Percentiles rank a stretch among this genome's conserved stretches.
phyloP scores from a whole-genome alignment of 2,113 vertebrate species.

The Indicator indicator region DNA sequence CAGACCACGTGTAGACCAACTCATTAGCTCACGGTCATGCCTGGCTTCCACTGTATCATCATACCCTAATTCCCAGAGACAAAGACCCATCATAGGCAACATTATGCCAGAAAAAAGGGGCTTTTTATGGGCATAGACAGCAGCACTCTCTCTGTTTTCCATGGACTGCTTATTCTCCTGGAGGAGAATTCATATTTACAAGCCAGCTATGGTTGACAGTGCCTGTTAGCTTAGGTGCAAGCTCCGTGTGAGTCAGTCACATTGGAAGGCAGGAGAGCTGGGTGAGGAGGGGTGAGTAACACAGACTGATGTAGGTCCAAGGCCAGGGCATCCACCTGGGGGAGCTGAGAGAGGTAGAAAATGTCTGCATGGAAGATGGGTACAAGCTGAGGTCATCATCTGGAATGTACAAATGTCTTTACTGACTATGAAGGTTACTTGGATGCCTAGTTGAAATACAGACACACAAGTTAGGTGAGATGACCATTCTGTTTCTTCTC shows the following conservation, averaged over 20 bases:
- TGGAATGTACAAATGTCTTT: neutral
- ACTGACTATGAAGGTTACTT: neutral
- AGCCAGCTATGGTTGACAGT: neutral
- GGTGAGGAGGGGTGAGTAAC: neutral
- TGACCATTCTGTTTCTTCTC: neutral
- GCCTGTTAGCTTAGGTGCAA: neutral
- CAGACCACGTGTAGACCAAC: neutral
- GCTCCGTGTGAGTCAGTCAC: rapidly evolving
- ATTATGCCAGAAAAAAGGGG: neutral
- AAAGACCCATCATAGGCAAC: neutral
- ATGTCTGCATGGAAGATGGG: neutral
- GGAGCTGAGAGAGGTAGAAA: neutral
- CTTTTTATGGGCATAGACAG: neutral
- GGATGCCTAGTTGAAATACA: neutral
- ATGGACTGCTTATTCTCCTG: neutral
- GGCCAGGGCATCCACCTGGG: neutral
- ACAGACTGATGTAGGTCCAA: neutral
- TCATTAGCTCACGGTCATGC: neutral
- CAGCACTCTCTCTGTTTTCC: neutral
- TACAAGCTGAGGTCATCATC: neutral
- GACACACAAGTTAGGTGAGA: neutral
- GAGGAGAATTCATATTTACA: neutral
- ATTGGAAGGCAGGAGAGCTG: neutral
- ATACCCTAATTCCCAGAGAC: neutral
- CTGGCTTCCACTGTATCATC: neutral